Evolutionary conservation across 2,888 invertebrate species (phyloP), one percentile per base, ranked within the genome.

Genomic region (Caenorhabditis drosophilae): DNA sequence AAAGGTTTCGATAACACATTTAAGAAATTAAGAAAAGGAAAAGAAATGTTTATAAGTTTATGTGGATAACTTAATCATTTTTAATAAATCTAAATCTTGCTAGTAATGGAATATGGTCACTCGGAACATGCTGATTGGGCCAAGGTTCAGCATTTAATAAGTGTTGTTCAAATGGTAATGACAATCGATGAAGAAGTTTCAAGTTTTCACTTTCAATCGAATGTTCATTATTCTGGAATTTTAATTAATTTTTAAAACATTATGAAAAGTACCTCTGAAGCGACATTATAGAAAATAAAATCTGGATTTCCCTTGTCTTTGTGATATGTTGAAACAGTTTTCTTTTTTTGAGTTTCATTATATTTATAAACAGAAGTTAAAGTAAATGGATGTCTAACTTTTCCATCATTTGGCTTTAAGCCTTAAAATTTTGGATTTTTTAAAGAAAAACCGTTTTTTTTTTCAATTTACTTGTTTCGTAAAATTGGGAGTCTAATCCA

Each of bases 281-380:
- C 52, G n/a, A 48, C 41, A 0, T 68, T 55, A 42, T 75, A 80
- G 54, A 80, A 80, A 16, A 80, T 79, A 41, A 75, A 81, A 52
- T 80, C 80, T 4, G 80, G 80, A 22, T 68, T 62, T 1, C 53
- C 72, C 0, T n/a, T 2, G 16, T 72, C 69, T 20, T 66, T 56
- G 61, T 79, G 79, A 51, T 53, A 74, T 12, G 77, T 79, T 6
- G 79, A 77, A 16, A 79, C 35, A n/a, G n/a, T n/a, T n/a, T n/a
- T n/a, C n/a, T n/a, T n/a, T n/a, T n/a, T n/a, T n/a, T n/a, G n/a
- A n/a, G n/a, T n/a, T n/a, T n/a, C n/a, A n/a, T n/a, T n/a, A n/a
- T n/a, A n/a, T n/a, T n/a, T n/a, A n/a, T 63, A 60, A 11, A 52
- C 61, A 2, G 67, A 61, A 11, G 15, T 22, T 2, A 70, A 50